A percentile compares a stretch with the other conserved stretches of the same genome.
Conservation (phyloP, 35 echinoderm and acorn worm genomes). For the Ophioderma brevispina region DNA sequence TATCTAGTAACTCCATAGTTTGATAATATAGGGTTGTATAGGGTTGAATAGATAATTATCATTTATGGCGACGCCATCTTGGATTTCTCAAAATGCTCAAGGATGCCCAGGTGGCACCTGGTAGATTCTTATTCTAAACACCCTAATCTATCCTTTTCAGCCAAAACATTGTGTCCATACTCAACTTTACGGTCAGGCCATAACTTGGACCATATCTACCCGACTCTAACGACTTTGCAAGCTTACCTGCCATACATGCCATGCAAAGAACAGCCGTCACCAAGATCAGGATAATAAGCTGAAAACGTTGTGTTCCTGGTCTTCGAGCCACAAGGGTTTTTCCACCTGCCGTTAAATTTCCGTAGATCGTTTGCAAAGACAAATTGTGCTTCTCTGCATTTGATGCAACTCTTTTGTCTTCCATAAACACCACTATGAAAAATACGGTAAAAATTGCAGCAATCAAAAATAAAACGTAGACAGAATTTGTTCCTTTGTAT, state of each 20-base stretch:
- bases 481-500: neutral
- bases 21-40: no score
- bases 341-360: constrained; percentile 29
- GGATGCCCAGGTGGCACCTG: no score
- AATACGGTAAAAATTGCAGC: neutral
- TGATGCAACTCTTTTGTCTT: neutral
- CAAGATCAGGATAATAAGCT: neutral
- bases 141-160: no score
- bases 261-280: neutral
- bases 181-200: no score
- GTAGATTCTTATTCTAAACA: no score
- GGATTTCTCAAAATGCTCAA: no score
- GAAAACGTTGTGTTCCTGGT: neutral
- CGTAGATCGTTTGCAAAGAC: neutral
- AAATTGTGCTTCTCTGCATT: neutral
- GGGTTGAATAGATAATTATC: no score
- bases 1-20: no score
- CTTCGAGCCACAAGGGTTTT: neutral
- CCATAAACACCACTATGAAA: constrained; percentile 7
- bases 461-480: constrained; percentile 5
- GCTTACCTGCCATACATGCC: neutral
- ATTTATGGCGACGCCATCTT: no score
- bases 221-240: no score
- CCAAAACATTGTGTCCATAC: no score
- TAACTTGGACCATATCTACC: no score